Evolutionary conservation across 1,140 invertebrate species (phyloP), one percentile per base, ranked within the genome.

Genomic region (Pseudoatta argentina): DNA sequence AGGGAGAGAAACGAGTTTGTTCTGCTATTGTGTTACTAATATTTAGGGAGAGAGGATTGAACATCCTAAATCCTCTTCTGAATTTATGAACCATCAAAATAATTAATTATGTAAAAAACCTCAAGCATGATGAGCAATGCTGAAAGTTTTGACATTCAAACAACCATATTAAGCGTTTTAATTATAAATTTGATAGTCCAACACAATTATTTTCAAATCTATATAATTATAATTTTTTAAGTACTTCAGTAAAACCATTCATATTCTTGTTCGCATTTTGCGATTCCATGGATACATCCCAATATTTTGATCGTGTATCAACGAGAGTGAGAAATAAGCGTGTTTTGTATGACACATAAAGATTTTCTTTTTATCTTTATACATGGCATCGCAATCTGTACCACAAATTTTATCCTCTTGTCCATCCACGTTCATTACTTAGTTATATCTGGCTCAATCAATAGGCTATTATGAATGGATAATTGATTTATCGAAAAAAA

Each of bases 401-500:
- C 39, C 39, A 8, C 3, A 16, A 48, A 81, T 71, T 69, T 57
- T 66, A 48, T 66, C 8, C 59, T 55, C 21, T 44, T 24, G 73
- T 21, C 21, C 34, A 57, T 69, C 16, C 39, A 44, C 30, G 34
- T 55, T 57, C 30, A 16, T 82, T 59, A 72, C 53, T 82, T 81
- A 71, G 30, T 16, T 21, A 30, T 16, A 44, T n/a, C 30, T 55
- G 34, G 16, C 12, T 59, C 34, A 59, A 82, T 82, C 34, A 27
- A 73, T 61, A 51, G 21, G 18, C 24, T 48, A 72, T 24, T 72
- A 61, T 61, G 30, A 44, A 27, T 39, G 59, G 53, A 83, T 83
- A 75, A 73, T 73, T 34, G 55, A 83, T n/a, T 83, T 83, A 61
- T 83, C 57, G 24, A 83, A 63, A 44, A 59, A 21, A 21, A 44